These are phyloP conservation scores for Caerostris extrusa DNA, from an alignment of 1,140 invertebrate genomes.

Conservation along the genomic window DNA sequence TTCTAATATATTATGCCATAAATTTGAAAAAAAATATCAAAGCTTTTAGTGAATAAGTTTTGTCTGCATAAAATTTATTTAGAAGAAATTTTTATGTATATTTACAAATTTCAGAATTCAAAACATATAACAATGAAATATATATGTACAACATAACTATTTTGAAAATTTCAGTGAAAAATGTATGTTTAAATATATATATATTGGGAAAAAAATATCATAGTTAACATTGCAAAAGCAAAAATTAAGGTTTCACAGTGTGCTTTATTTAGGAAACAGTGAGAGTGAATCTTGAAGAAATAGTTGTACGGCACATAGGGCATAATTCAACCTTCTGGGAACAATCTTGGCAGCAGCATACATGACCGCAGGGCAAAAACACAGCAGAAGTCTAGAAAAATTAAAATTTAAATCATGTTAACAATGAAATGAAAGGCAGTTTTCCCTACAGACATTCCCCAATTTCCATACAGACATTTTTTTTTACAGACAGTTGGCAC, in stretches of 20 bases:
- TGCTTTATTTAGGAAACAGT: conserved; percentile 57
- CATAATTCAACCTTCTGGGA: conserved; percentile 34
- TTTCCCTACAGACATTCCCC: too few species aligned
- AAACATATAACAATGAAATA: conserved; percentile 10
- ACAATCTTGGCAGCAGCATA: conserved; percentile 70
- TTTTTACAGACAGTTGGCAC: too few species aligned
- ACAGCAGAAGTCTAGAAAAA: conserved; percentile 59
- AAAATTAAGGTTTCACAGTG: conserved; percentile 40
- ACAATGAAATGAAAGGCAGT: neutral
- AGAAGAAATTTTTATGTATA: neutral
- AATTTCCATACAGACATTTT: too few species aligned
- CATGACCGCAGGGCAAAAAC: conserved; percentile 74
- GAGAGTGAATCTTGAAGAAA: conserved; percentile 63
- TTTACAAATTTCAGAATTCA: conserved; percentile 17
- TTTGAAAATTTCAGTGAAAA: neutral
- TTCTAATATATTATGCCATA: too few species aligned
- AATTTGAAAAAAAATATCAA: too few species aligned
- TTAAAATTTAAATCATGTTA: neutral
- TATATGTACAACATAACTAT: conserved; percentile 29
- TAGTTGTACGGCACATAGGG: conserved; percentile 73
- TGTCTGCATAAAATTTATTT: conserved; percentile 29
- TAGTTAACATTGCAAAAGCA: conserved; percentile 21
- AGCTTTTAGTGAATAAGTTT: neutral
- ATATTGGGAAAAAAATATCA: neutral
- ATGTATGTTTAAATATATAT: neutral